Conservation (phyloP, 2,797 vertebrate species). For the Premnoplex brunnescens region DNA sequence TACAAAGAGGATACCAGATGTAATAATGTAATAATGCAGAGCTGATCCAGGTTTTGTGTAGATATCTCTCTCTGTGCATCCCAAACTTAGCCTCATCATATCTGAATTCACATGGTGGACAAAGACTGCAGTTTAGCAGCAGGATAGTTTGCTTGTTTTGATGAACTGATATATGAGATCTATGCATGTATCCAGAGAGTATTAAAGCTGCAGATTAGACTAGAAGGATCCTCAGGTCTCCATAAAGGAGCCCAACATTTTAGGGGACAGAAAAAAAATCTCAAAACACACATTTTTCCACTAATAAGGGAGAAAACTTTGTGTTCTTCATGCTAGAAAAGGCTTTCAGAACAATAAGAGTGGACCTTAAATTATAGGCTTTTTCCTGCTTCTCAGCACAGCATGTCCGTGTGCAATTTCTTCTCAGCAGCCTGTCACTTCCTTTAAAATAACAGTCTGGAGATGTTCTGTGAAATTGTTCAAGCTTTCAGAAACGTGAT, state of each 20-base stretch:
- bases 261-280: background rate
- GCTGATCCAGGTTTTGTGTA: background rate
- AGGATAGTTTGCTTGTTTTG: background rate
- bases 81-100: background rate
- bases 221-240: background rate
- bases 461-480: conserved; percentile 20
- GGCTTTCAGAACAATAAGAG: conserved; percentile 21
- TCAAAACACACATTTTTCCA: background rate
- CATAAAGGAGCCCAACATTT: background rate
- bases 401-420: conserved; percentile 24
- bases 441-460: conserved; percentile 18
- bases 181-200: background rate
- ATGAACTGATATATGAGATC: background rate
- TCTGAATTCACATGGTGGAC: background rate
- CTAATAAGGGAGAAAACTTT: background rate
- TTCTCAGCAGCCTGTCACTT: conserved; percentile 2
- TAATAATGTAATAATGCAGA: background rate
- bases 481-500: background rate
- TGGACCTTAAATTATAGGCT: conserved; percentile 55
- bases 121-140: background rate
- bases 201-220: background rate
- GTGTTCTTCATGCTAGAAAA: background rate
- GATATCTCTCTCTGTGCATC: background rate
- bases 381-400: conserved; percentile 37
- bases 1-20: background rate